These are phyloP conservation scores for Phylloscopus collybita DNA, from an alignment of 2,797 vertebrate genomes.

Conservation along the genomic window DNA sequence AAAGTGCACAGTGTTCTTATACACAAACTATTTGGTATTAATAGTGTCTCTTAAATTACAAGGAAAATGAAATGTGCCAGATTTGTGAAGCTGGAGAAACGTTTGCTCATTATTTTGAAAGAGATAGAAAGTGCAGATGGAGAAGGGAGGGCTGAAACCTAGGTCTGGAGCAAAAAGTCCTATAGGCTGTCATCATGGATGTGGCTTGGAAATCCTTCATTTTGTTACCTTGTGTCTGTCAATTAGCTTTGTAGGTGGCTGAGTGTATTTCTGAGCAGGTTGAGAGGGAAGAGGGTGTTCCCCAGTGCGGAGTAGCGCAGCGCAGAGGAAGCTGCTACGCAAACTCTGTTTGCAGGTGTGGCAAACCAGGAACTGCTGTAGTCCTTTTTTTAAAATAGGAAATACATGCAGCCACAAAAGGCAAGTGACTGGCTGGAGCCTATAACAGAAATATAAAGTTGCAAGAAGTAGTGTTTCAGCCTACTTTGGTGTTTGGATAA, in stretches of 20 bases:
- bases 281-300: slow-evolving; percentile 6
- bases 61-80: slow-evolving; percentile 11
- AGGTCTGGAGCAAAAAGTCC: background rate
- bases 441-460: slow-evolving; percentile 3
- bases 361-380: slow-evolving; percentile 58
- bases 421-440: background rate
- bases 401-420: slow-evolving; percentile 48
- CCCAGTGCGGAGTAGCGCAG: background rate
- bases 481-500: background rate
- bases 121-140: slow-evolving; percentile 9
- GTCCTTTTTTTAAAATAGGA: slow-evolving; percentile 61
- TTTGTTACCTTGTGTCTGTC: background rate
- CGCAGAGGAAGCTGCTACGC: slow-evolving; percentile 47
- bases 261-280: background rate
- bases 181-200: background rate
- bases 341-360: slow-evolving; percentile 20
- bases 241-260: background rate
- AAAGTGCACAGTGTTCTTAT: slow-evolving; percentile 54
- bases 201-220: background rate
- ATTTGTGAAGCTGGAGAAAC: background rate
- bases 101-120: background rate
- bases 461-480: background rate
- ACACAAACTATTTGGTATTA: slow-evolving; percentile 49
- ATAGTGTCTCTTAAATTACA: slow-evolving; percentile 41
- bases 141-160: background rate